phyloP scores from a whole-genome alignment of 2,113 vertebrate genomes.

The Drymodes brunneopygia region DNA sequence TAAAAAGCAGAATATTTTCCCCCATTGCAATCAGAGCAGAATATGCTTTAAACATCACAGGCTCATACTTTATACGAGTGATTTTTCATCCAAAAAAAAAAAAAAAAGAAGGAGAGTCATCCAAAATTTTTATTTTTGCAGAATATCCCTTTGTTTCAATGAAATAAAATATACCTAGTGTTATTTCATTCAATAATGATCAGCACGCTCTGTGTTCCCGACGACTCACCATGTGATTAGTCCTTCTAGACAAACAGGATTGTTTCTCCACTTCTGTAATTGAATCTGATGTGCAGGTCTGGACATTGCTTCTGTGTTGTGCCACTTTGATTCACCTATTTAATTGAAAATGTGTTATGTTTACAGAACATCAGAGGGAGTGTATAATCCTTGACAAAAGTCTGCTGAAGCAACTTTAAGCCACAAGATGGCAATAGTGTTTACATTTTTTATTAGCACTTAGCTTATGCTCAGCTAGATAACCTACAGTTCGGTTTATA shows the following conservation, averaged over 20 bases:
- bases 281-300: conserved; percentile 42
- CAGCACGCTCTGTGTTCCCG: neutral
- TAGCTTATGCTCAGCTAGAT: neutral
- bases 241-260: conserved; percentile 40
- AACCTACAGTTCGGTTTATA: neutral
- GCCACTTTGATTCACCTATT: conserved; percentile 22
- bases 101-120: neutral
- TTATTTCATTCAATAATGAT: conserved; percentile 16
- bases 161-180: neutral
- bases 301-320: conserved; percentile 43
- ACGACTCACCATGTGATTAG: neutral
- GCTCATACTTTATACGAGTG: neutral
- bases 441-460: conserved; percentile 50
- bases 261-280: conserved; percentile 40
- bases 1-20: neutral
- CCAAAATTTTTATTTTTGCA: neutral
- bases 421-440: conserved; percentile 78
- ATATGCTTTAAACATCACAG: neutral
- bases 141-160: neutral
- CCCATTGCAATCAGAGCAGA: fast-evolving
- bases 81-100: neutral
- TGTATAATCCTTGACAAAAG: neutral
- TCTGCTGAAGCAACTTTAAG: conserved; percentile 40
- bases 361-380: neutral
- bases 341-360: conserved; percentile 28